Evolutionary conservation across 2,797 vertebrate species (phyloP).

Genomic region (Synaphobranchus kaupii): DNA sequence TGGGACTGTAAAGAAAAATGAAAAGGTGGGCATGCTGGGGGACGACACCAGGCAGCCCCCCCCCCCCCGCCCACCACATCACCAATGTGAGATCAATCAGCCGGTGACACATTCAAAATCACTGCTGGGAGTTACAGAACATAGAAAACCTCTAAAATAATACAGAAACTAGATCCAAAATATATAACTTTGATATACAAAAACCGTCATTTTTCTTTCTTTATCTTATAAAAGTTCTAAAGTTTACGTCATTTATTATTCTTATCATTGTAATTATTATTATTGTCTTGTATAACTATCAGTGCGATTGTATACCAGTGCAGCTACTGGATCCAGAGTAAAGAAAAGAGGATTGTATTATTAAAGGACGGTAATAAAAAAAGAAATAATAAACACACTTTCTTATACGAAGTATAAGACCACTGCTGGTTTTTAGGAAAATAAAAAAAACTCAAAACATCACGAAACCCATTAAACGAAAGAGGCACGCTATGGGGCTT

Average conservation of each 20-base stretch:
- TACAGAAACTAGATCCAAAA: conserved; percentile 99
- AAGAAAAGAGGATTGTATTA: conserved; percentile 85
- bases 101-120: conserved; percentile 82
- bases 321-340: conserved; percentile 98
- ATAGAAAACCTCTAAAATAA: conserved; percentile 99
- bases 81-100: conserved; percentile 79
- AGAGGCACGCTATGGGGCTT: conserved; percentile 97
- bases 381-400: conserved; percentile 91
- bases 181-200: conserved; percentile 95
- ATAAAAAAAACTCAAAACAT: conserved; percentile 79
- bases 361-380: conserved; percentile 77
- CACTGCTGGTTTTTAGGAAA: conserved; percentile 98
- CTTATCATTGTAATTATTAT: conserved; percentile 42
- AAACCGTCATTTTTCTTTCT: conserved; percentile 75
- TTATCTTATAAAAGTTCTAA: conserved; percentile 79
- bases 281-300: conserved; percentile 69
- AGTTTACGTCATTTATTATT: conserved; percentile 76
- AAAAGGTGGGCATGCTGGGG: conserved; percentile 64
- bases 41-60: conserved; percentile 92
- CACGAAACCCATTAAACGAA: conserved; percentile 97
- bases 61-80: conserved; percentile 76
- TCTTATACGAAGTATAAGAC: conserved; percentile 91
- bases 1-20: conserved; percentile 69
- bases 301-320: conserved; percentile 99
- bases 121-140: conserved; percentile 77